Percentiles rank a stretch among this genome's conserved stretches.
Evolutionary conservation across 2,888 invertebrate species (phyloP).

Genomic region (Tipula unca): DNA sequence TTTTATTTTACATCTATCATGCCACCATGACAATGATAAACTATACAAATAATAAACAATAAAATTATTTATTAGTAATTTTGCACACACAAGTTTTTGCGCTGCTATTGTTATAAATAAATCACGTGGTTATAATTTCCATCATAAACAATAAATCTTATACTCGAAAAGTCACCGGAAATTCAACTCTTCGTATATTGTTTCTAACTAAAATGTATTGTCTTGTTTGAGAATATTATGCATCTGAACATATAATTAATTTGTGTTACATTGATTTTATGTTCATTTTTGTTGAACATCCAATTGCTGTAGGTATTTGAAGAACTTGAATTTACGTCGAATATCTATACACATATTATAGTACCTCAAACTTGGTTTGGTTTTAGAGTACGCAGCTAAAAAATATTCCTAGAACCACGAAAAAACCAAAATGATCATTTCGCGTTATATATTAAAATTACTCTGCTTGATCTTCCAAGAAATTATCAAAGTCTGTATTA

Average conservation of each 20-base stretch:
- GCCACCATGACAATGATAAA: constrained; percentile 14
- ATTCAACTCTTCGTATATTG: neutral
- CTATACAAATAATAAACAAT: neutral
- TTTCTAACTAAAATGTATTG: neutral
- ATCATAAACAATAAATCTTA: neutral
- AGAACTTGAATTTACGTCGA: too few species aligned
- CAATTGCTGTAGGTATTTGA: too few species aligned
- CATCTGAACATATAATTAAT: neutral
- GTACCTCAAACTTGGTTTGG: too few species aligned
- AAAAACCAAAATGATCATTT: too few species aligned
- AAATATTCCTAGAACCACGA: too few species aligned
- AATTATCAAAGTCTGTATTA: too few species aligned
- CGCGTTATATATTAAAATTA: too few species aligned
- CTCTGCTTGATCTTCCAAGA: too few species aligned
- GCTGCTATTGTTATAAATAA: constrained; percentile 8
- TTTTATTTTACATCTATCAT: neutral
- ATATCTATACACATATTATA: too few species aligned
- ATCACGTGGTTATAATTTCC: neutral
- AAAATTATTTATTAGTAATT: neutral
- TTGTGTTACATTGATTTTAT: neutral
- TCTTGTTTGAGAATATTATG: neutral
- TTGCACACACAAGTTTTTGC: neutral
- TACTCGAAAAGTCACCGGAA: neutral
- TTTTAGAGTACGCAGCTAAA: too few species aligned
- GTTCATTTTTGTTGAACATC: too few species aligned